phyloP scores from a whole-genome alignment of 2,888 invertebrate genomes.

The Patella ulyssiponensis region DNA sequence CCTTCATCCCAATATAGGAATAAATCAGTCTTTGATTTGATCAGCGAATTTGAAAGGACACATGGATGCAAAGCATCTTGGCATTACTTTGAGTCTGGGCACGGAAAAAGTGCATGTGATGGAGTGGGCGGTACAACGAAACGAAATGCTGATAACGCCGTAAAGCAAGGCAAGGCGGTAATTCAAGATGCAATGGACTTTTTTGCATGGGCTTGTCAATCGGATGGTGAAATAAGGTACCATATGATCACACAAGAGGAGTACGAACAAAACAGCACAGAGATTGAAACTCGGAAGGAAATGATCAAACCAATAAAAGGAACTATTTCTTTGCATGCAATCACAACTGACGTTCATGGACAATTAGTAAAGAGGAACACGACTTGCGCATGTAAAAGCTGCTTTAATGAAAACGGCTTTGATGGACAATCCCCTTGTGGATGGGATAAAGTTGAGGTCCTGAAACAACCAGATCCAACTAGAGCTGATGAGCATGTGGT shows the following conservation, averaged over 20 bases:
- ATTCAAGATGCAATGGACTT: slow-evolving; percentile 29
- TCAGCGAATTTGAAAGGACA: background rate
- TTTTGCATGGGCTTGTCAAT: slow-evolving; percentile 19
- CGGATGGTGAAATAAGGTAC: slow-evolving; percentile 12
- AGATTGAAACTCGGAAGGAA: background rate
- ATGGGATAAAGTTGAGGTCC: no score
- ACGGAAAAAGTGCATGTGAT: slow-evolving; percentile 35
- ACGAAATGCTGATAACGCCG: slow-evolving; percentile 21
- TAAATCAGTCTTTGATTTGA: slow-evolving; percentile 1
- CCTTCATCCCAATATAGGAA: slow-evolving; percentile 9
- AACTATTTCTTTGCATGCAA: slow-evolving; percentile 2
- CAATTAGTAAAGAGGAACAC: no score
- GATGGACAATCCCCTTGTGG: no score
- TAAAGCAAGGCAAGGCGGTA: slow-evolving; percentile 15
- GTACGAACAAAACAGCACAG: background rate
- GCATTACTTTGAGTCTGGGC: slow-evolving; percentile 29
- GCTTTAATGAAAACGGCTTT: no score
- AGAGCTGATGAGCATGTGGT: no score
- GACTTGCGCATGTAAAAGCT: no score
- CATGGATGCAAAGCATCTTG: slow-evolving; percentile 22
- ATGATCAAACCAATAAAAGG: slow-evolving; percentile 18
- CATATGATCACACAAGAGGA: slow-evolving; percentile 15
- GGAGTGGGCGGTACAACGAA: slow-evolving; percentile 25
- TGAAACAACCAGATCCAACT: no score
- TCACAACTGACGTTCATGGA: no score